phyloP scores from a whole-genome alignment of 2,797 vertebrate species.

The Ptychadena robeensis region DNA sequence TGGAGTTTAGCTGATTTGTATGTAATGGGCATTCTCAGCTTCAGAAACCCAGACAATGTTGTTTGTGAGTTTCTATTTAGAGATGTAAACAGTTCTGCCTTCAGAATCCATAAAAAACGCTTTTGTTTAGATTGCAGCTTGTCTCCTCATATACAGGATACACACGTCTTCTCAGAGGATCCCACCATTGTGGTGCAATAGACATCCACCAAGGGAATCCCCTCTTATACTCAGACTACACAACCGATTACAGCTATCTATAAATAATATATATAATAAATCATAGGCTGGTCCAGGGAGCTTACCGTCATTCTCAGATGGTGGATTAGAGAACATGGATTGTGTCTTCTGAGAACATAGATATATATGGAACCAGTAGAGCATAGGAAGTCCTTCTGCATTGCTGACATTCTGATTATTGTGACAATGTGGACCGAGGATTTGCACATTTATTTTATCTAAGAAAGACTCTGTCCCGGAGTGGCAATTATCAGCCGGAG shows the following conservation, averaged over 20 bases:
- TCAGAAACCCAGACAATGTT: neutral
- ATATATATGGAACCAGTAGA: slow-evolving; percentile 6
- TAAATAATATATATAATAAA: neutral
- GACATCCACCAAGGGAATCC: too few species aligned
- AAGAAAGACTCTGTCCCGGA: too few species aligned
- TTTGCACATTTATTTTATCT: neutral
- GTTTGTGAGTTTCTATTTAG: neutral
- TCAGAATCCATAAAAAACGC: neutral
- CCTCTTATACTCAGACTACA: too few species aligned
- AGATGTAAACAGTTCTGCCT: neutral
- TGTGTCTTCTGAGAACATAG: slow-evolving; percentile 7
- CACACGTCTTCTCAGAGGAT: neutral
- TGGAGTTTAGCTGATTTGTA: neutral
- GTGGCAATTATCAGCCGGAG: too few species aligned
- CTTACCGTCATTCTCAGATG: neutral
- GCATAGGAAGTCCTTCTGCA: slow-evolving; percentile 2
- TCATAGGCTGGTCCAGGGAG: neutral
- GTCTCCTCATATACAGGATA: neutral
- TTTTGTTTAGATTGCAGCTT: neutral
- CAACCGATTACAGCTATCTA: too few species aligned
- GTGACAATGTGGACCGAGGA: neutral
- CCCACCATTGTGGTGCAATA: too few species aligned
- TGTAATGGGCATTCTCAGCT: neutral
- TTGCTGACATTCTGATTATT: slow-evolving; percentile 8
- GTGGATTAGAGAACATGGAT: slow-evolving; percentile 13